These are phyloP conservation scores for Drosophila sulfurigaster DNA, from an alignment of 1,140 invertebrate genomes.

Conservation along the genomic window DNA sequence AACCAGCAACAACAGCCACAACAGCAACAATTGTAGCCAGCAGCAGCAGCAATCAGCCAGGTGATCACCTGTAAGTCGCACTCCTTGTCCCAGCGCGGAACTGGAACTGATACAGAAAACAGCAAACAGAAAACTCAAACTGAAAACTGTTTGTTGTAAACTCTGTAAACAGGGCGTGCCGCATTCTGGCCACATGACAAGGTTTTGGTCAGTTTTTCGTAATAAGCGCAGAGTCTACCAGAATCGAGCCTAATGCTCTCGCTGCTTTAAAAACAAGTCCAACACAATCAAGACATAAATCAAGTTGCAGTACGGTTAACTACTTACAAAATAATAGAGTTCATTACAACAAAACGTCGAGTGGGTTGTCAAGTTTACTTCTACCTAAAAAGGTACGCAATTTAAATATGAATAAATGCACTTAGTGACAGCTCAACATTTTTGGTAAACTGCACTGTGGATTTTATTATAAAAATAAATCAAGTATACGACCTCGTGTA, in stretches of 20 bases:
- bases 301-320: background rate
- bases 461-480: background rate
- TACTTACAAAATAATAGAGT: constrained; percentile 3
- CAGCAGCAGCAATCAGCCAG: background rate
- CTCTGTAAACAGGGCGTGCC: constrained; percentile 44
- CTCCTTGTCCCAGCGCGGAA: constrained; percentile 49
- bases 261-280: background rate
- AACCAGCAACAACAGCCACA: constrained; percentile 29
- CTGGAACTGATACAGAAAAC: constrained; percentile 20
- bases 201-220: constrained; percentile 38
- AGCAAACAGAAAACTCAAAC: background rate
- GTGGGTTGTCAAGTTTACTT: background rate
- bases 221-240: background rate
- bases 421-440: background rate
- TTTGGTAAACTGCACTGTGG: background rate
- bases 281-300: constrained; percentile 3
- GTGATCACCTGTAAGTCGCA: constrained; percentile 32
- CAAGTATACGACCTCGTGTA: no score
- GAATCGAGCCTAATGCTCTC: background rate
- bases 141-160: background rate
- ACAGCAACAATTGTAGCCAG: background rate
- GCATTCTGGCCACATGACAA: constrained; percentile 63
- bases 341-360: background rate
- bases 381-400: background rate
- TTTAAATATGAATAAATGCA: background rate